Conservation (phyloP, 2,888 invertebrate genomes). For the Sinotaia quadrata region DNA sequence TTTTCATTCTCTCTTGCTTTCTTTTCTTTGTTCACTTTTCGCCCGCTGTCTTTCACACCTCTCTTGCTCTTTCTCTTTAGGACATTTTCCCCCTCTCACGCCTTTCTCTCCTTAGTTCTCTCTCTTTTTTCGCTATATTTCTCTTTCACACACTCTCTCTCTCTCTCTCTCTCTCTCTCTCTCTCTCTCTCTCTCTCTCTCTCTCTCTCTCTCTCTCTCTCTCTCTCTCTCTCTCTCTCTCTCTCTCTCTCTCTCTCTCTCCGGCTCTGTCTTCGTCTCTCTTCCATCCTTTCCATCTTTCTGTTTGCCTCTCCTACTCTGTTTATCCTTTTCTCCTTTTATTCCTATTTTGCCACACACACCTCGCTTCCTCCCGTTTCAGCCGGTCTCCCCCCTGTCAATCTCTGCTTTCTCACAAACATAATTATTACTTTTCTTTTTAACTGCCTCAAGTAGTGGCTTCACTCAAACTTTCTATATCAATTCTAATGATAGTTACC, state of each 20-base stretch:
- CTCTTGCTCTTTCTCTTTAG: not conserved
- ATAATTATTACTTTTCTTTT: no score
- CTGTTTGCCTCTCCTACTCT: not conserved
- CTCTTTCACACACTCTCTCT: not conserved
- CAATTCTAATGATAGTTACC: no score
- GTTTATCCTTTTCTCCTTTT: no score
- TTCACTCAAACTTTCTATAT: no score
- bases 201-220: not conserved
- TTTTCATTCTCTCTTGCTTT: not conserved
- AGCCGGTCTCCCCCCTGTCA: not conserved
- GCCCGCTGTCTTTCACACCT: not conserved
- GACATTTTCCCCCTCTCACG: not conserved
- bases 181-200: not conserved
- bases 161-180: not conserved
- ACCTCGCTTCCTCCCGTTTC: not conserved
- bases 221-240: not conserved
- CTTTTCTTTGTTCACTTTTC: not conserved
- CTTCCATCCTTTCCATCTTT: no score
- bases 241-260: no score
- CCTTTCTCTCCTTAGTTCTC: not conserved
- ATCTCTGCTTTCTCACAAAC: not conserved
- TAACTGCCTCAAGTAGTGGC: no score
- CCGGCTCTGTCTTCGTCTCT: no score
- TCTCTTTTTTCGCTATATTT: not conserved
- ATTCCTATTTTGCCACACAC: not conserved